These are phyloP conservation scores for Numenius arquata DNA, from an alignment of 2,113 vertebrate species.

Conservation along the genomic window DNA sequence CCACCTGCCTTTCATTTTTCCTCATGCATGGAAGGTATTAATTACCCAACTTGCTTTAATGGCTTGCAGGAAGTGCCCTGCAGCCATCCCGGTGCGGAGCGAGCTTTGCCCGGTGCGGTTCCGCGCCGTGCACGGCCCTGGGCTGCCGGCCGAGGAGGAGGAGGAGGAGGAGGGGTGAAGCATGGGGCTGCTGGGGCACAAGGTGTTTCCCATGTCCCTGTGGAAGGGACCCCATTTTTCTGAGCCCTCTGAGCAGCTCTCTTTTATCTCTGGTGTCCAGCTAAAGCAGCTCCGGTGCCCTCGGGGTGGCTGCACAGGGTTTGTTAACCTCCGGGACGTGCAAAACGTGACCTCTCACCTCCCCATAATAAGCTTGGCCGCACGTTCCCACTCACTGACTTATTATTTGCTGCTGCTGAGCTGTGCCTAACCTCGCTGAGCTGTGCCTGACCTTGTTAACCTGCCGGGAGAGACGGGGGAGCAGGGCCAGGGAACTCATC, in stretches of 20 bases:
- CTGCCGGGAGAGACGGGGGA: background rate
- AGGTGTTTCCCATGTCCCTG: background rate
- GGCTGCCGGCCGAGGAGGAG: background rate
- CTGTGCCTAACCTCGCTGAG: background rate
- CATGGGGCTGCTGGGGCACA: rapidly evolving
- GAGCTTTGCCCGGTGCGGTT: background rate
- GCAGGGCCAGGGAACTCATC: background rate
- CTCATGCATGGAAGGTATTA: conserved; percentile 59
- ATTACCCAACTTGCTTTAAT: conserved; percentile 2
- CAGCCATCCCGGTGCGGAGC: background rate
- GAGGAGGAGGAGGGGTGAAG: background rate
- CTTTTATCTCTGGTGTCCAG: background rate
- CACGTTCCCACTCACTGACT: background rate
- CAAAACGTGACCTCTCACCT: background rate
- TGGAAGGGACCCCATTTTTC: background rate
- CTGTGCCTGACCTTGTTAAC: background rate
- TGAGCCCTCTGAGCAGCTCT: background rate
- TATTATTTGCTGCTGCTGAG: background rate
- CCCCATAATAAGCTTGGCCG: background rate
- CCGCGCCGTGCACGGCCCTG: background rate
- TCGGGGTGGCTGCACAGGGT: background rate
- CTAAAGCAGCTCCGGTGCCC: background rate
- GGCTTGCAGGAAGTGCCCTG: conserved; percentile 48
- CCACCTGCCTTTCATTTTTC: conserved; percentile 32
- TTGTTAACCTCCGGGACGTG: background rate